Evolutionary conservation across 2,113 vertebrate species (phyloP), one percentile per base, ranked within the genome.

Genomic region (Macquaria australasica): DNA sequence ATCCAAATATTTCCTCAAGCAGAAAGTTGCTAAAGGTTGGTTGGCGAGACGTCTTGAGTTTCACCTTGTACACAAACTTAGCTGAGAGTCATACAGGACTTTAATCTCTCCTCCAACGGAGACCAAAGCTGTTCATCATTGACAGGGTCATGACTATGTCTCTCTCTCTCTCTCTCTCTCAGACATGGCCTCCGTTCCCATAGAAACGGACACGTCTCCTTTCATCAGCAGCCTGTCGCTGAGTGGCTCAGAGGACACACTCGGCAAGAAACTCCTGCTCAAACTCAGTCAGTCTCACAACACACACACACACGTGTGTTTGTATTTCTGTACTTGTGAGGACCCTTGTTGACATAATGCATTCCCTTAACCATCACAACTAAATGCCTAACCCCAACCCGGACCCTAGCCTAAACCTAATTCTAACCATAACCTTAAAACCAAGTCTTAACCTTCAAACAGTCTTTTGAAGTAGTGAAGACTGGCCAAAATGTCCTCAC

Each of bases 231-330:
- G 95, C 84, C 94, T 96, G 75, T 96, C 96, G 0, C 94, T 95
- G 3, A 96, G 96, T 25, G 94, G 96, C 87, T 95, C 95, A 0
- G 97, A 99, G 86, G 98, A 99, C 81, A 97, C 93, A 0, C 88
- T 98, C 94, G 97, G 97, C 88, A 98, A 97, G 94, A 97, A 96
- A 89, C 95, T 99, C 66, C 96, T 98, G 89, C 96, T 97, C 88
- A 98, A 98, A 88, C 94, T 99, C 87, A 98, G 98, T 98, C 84
- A 97, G 97, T 96, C 72, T 37, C 88, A 7, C 60, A 5, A 7
- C 60, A 5, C 31, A 21, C 39, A n/a, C 58, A 37, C 77, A 45
- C 34, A 67, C 67, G 43, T 82, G 69, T 5, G 1, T 28, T 28
- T 31, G 34, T 25, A 15, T 58, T n/a, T 73, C 21, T 41, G 6